Conservation (phyloP, 2,797 vertebrate species). For the Pseudochirops corinnae region DNA sequence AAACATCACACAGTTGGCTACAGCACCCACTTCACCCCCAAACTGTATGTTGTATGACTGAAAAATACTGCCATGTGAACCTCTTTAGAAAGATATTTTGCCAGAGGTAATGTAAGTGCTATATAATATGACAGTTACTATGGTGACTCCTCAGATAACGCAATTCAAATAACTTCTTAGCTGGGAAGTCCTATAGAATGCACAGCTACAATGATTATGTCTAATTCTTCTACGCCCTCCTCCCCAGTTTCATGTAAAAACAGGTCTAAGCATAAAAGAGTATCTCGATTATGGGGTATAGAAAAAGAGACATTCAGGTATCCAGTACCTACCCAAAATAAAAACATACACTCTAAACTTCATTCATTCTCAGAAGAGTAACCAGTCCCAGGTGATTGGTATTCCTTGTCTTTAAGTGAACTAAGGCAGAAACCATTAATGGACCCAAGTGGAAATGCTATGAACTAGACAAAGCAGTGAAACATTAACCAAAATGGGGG, state of each 20-base stretch:
- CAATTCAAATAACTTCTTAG: conserved; percentile 50
- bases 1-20: conserved; percentile 59
- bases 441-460: conserved; percentile 71
- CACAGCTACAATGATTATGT: conserved; percentile 20
- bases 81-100: conserved; percentile 64
- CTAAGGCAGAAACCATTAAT: conserved; percentile 61
- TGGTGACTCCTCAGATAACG: conserved; percentile 55
- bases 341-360: conserved; percentile 21
- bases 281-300: conserved; percentile 35
- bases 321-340: conserved; percentile 50
- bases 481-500: conserved; percentile 69
- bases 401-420: conserved; percentile 71
- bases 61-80: conserved; percentile 44
- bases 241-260: conserved; percentile 25
- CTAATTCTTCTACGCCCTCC: conserved; percentile 24
- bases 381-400: neutral
- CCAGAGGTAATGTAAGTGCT: conserved; percentile 57
- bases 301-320: conserved; percentile 41
- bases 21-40: neutral
- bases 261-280: conserved; percentile 37
- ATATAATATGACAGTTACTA: conserved; percentile 57
- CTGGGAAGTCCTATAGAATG: conserved; percentile 47
- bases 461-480: conserved; percentile 71
- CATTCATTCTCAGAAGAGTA: neutral
- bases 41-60: conserved; percentile 22